Base-by-base conservation (phyloP, 2,797 vertebrate genomes). In the Chloroceryle inda region DNA sequence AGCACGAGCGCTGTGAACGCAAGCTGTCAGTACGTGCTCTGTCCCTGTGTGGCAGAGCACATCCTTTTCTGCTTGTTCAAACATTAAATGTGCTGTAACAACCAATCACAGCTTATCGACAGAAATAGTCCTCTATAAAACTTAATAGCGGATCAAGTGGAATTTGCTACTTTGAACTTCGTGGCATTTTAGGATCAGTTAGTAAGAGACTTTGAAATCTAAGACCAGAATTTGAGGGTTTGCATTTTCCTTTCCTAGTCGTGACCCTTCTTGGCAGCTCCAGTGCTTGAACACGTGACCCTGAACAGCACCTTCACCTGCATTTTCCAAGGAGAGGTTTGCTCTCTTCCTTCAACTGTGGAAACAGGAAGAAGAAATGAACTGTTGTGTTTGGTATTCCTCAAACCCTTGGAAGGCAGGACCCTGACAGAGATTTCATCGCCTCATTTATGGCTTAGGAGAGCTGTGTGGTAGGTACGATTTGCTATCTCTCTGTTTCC, bases 201-300 rank as follows among this genome's bases (percentile, higher is more conserved):
- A 44, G 8, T 35, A n/a, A 87, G 18, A 78, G 18, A 53, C 8
- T 4, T 26, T 13, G 53, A 53, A 45, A 42, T 13, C n/a, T 4
- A 59, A 80, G 55, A 31, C 6, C 2, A 33, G 22, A 63, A 74
- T 31, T 16, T 11, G 24, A 88, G 33, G 61, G 6, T 82, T 66
- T 79, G 14, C 6, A 7, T 61, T 73, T 80, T 73, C 16, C 8
- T 64, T 61, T 72, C 29, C 5, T 3, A 85, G 11, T 44, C 20
- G n/a, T 1, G 8, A 71, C 19, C 23, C 2, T 4, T 24, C 45
- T 35, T 71, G 47, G n/a, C 40, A 12, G 8, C 21, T 53, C 55
- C n/a, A 6, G 11, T 16, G 27, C 58, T 33, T 45, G 18, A 52
- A 31, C 0, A n/a, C 2, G 0, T 5, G 4, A 27, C 18, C 16